Percentiles rank a stretch among this genome's conserved stretches.
phyloP scores from a whole-genome alignment of 2,888 invertebrate genomes.

The Cheilosia scutellata region DNA sequence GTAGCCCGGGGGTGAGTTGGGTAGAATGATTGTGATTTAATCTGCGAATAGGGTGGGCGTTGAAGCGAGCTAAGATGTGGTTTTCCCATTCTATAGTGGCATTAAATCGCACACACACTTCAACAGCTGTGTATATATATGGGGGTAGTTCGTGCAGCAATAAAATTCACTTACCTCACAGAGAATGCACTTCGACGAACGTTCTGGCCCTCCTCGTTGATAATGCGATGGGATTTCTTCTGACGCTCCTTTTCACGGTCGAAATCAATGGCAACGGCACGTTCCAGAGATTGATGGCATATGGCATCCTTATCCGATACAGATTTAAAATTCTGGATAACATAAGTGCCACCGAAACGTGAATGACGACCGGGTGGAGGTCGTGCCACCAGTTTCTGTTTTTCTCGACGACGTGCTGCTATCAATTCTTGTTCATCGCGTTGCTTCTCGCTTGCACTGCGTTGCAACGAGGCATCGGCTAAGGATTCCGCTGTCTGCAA shows the following conservation, averaged over 20 bases:
- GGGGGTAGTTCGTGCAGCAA: constrained; percentile 18
- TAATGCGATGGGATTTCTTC: constrained; percentile 89
- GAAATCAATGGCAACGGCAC: constrained; percentile 91
- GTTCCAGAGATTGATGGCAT: constrained; percentile 93
- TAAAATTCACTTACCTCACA: constrained; percentile 86
- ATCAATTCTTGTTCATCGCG: constrained; percentile 93
- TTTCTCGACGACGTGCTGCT: constrained; percentile 90
- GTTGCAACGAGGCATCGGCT: constrained; percentile 90
- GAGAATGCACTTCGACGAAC: constrained; percentile 94
- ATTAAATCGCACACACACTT: constrained; percentile 4
- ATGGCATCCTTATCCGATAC: constrained; percentile 95
- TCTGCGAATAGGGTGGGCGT: constrained; percentile 24
- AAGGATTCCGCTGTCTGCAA: constrained; percentile 88
- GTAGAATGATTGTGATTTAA: constrained; percentile 26
- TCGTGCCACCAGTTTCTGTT: constrained; percentile 82
- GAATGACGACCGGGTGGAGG: constrained; percentile 88
- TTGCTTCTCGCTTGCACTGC: constrained; percentile 92
- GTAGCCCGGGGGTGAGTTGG: not conserved
- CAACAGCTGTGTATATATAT: not conserved
- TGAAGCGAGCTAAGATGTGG: constrained; percentile 39
- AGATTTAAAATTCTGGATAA: constrained; percentile 96
- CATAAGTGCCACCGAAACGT: constrained; percentile 96
- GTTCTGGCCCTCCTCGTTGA: constrained; percentile 87
- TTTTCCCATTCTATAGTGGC: constrained; percentile 11
- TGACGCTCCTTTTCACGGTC: constrained; percentile 90